Conservation (phyloP, 37 sponge, comb jelly and placozoan genomes). For the Chondrilla cf. caribensis region DNA sequence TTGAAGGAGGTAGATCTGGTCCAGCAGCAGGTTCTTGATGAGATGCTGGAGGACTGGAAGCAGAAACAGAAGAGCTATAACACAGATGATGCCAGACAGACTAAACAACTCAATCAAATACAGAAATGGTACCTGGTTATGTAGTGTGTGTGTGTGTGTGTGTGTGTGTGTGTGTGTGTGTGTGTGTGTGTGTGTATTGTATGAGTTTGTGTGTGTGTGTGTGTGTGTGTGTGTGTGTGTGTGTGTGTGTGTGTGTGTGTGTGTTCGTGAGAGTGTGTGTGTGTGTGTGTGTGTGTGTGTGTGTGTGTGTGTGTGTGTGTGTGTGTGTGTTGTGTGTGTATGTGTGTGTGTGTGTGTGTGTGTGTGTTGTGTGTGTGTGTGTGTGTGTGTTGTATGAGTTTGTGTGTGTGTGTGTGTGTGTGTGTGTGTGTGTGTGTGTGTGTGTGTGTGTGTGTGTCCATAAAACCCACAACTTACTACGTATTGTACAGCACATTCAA, state of each 20-base stretch:
- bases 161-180: neutral
- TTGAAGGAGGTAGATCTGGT: neutral
- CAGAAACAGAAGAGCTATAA: conserved; percentile 15
- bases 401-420: conserved; percentile 1
- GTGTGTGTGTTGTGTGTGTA: too few species aligned
- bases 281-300: conserved; percentile 14
- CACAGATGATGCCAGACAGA: neutral
- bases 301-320: neutral
- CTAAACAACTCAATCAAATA: neutral
- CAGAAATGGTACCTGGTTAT: conserved; percentile 9
- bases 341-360: neutral
- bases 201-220: neutral
- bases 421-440: neutral
- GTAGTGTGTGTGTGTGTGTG: conserved; percentile 41
- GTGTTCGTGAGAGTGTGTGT: conserved; percentile 15
- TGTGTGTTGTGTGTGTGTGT: neutral
- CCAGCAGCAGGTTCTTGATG: conserved; percentile 13
- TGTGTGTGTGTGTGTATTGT: neutral
- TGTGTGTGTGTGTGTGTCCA: neutral
- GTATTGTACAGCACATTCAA: too few species aligned
- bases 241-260: conserved; percentile 6
- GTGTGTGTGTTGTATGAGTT: neutral
- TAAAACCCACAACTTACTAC: too few species aligned
- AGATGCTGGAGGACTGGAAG: neutral
- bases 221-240: neutral